Conservation (phyloP, 2,113 vertebrate species). For the Strigops habroptila region DNA sequence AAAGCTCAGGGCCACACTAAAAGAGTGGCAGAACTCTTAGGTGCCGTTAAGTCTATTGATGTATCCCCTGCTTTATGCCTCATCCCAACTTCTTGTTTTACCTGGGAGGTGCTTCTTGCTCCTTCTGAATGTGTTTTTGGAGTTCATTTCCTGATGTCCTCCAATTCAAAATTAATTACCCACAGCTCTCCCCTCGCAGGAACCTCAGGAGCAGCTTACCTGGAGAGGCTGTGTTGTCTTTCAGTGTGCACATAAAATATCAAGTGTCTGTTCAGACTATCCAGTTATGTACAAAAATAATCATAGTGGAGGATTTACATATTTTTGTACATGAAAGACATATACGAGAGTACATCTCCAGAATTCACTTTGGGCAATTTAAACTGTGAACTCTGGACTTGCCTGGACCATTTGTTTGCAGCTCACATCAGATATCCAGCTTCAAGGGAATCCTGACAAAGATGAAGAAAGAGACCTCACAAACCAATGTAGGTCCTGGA, state of each 20-base stretch:
- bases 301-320: neutral
- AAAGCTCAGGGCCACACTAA: rapidly evolving
- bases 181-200: neutral
- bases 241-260: neutral
- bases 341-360: rapidly evolving
- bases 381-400: neutral
- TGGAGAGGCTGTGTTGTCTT: neutral
- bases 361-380: neutral
- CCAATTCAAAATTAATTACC: neutral
- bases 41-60: neutral
- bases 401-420: neutral
- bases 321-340: neutral
- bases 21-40: neutral
- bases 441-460: neutral
- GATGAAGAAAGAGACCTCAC: neutral
- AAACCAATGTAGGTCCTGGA: neutral
- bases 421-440: neutral
- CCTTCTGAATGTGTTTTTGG: neutral
- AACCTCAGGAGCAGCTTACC: neutral
- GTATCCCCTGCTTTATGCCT: neutral
- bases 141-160: neutral
- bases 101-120: neutral
- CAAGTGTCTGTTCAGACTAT: neutral
- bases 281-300: neutral
- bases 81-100: neutral